A percentile compares a stretch with the other conserved stretches of the same genome.
Evolutionary conservation across 2,888 invertebrate species (phyloP).

Genomic region (Acleris emargana): DNA sequence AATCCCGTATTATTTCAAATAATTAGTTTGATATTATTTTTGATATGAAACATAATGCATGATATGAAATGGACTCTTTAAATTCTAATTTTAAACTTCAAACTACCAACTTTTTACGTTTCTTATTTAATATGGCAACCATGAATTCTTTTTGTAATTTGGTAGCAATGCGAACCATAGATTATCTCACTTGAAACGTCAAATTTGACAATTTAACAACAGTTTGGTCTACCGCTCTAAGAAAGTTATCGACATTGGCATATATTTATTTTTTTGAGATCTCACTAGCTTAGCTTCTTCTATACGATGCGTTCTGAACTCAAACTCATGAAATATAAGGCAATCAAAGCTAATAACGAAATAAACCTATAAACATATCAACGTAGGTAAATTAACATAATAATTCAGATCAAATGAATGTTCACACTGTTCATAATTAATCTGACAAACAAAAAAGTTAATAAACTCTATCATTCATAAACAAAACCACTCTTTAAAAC

Average conservation of each 20-base stretch:
- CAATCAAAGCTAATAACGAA: background rate
- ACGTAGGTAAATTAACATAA: background rate
- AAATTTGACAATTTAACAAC: constrained; percentile 45
- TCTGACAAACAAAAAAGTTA: too few relatives aligned
- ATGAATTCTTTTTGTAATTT: constrained; percentile 18
- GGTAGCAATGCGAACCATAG: constrained; percentile 27
- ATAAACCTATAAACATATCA: background rate
- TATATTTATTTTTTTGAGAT: constrained; percentile 37
- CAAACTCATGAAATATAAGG: too few relatives aligned
- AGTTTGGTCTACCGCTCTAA: constrained; percentile 57
- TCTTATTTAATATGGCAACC: constrained; percentile 19
- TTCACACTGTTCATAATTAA: too few relatives aligned
- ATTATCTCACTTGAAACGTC: constrained; percentile 39
- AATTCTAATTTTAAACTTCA: constrained; percentile 16
- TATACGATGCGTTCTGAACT: constrained; percentile 14
- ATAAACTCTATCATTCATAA: background rate
- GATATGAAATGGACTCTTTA: constrained; percentile 26
- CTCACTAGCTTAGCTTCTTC: constrained; percentile 39
- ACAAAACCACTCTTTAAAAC: constrained; percentile 34
- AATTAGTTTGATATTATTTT: constrained; percentile 8
- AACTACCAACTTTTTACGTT: constrained; percentile 19
- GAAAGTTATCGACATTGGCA: constrained; percentile 55
- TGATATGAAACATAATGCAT: constrained; percentile 17
- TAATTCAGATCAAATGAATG: too few relatives aligned
- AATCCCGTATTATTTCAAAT: background rate